Percentiles rank a stretch among this genome's conserved stretches.
Conservation (phyloP, 2,113 vertebrate species). For the Jaculus jaculus region DNA sequence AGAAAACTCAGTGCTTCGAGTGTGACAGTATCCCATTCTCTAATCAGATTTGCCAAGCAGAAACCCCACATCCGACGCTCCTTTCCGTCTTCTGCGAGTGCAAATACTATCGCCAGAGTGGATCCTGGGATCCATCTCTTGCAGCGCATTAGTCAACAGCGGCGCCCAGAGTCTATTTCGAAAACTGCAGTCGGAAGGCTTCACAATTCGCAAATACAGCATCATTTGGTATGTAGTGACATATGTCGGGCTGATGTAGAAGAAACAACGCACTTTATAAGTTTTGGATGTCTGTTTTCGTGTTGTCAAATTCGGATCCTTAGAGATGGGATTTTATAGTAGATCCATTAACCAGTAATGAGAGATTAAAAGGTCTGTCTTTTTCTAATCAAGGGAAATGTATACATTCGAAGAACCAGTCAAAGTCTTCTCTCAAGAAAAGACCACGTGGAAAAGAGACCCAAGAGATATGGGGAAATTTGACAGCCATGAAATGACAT, state of each 20-base stretch:
- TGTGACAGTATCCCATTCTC: not conserved
- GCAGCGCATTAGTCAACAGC: constrained; percentile 74
- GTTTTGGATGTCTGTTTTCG: constrained; percentile 32
- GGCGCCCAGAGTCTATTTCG: constrained; percentile 72
- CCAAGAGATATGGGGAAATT: constrained; percentile 32
- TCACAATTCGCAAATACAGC: constrained; percentile 39
- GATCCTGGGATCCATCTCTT: not conserved
- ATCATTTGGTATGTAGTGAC: not conserved
- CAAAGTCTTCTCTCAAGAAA: constrained; percentile 38
- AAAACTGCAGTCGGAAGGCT: constrained; percentile 63
- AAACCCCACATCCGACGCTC: not conserved
- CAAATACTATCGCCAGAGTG: not conserved
- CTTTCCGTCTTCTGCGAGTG: constrained; percentile 22
- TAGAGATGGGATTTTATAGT: not conserved
- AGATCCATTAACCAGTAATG: constrained; percentile 16
- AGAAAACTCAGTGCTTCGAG: constrained; percentile 27
- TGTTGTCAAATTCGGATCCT: not conserved
- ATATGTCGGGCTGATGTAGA: not conserved
- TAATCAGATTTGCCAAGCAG: constrained; percentile 6
- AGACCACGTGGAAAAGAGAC: constrained; percentile 55
- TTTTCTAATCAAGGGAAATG: constrained; percentile 31
- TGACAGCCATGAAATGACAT: constrained; percentile 11
- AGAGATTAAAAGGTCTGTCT: not conserved
- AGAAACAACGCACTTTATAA: not conserved
- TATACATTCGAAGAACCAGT: constrained; percentile 26